Evolutionary conservation across 2,113 vertebrate species (phyloP).

Genomic region (Neolamprologus toae): DNA sequence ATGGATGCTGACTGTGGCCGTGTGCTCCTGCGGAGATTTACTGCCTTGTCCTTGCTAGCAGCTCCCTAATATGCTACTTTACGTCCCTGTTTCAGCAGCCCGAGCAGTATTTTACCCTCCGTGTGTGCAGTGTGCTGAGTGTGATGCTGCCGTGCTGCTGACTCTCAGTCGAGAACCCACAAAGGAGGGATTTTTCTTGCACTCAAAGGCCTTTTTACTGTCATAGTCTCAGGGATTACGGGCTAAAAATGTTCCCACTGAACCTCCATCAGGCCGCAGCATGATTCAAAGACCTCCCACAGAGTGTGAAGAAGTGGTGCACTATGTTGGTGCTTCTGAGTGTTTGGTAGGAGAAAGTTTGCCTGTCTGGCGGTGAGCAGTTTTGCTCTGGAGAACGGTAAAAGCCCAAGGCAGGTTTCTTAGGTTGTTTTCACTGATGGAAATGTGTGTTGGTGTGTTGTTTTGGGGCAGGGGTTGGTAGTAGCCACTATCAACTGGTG

Average conservation of each 20-base stretch:
- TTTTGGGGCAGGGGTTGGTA: not conserved
- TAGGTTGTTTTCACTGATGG: not conserved
- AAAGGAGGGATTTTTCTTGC: conserved; percentile 5
- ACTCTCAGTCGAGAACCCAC: conserved; percentile 1
- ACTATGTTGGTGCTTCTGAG: not conserved
- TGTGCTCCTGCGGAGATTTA: not conserved
- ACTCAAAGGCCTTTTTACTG: conserved; percentile 19
- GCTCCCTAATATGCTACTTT: conserved; percentile 4
- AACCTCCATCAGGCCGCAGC: conserved; percentile 7
- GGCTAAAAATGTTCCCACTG: conserved; percentile 15
- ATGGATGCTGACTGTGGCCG: not conserved
- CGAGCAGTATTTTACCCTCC: not conserved
- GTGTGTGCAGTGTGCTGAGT: not conserved
- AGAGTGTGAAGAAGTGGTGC: conserved; percentile 15
- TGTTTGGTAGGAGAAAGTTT: not conserved
- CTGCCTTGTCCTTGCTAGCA: not conserved
- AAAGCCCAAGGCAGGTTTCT: not conserved
- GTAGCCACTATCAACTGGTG: not conserved
- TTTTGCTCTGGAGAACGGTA: not conserved
- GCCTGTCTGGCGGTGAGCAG: not conserved
- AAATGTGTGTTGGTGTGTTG: not conserved
- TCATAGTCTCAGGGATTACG: not conserved
- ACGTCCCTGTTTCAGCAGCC: conserved; percentile 15
- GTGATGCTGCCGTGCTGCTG: not conserved
- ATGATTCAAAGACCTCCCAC: conserved; percentile 44